Percentiles rank a stretch among this genome's conserved stretches.
phyloP scores from a whole-genome alignment of 2,113 vertebrate species.

The Colossoma macropomum region DNA sequence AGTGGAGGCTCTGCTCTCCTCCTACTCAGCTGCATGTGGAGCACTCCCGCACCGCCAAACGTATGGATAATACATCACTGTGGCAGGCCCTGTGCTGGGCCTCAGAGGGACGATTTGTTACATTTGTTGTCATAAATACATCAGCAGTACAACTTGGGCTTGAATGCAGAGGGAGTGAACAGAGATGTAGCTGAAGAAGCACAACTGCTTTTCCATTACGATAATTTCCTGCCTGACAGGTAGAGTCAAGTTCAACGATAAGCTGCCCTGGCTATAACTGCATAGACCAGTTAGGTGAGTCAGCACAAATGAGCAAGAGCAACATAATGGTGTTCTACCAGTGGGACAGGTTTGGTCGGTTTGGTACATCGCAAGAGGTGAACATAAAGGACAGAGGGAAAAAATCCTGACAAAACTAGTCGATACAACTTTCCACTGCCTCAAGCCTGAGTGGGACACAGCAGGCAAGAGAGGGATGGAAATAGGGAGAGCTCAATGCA shows the following conservation, averaged over 20 bases:
- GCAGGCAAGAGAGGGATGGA: slow-evolving; percentile 34
- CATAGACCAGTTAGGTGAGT: slow-evolving; percentile 35
- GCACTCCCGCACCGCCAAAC: not conserved
- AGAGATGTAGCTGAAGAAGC: not conserved
- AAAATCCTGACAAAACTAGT: slow-evolving; percentile 36
- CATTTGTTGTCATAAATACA: not conserved
- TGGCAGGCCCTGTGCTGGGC: not conserved
- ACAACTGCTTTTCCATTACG: not conserved
- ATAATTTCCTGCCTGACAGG: slow-evolving; percentile 22
- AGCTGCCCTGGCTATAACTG: not conserved
- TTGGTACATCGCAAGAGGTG: slow-evolving; percentile 57
- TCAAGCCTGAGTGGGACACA: slow-evolving; percentile 37
- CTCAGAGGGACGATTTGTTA: slow-evolving; percentile 1
- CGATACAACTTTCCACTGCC: slow-evolving; percentile 65
- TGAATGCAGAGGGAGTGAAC: not conserved
- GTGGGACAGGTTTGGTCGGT: slow-evolving; percentile 64
- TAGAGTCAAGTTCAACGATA: not conserved
- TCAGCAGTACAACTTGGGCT: not conserved
- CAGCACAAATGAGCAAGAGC: slow-evolving; percentile 59
- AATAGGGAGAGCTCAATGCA: not conserved
- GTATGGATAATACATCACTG: slow-evolving; percentile 37
- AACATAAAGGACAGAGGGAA: slow-evolving; percentile 53
- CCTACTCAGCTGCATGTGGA: slow-evolving; percentile 40
- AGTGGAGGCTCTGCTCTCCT: slow-evolving; percentile 56
- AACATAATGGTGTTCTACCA: slow-evolving; percentile 40